Percentiles rank a stretch among this genome's conserved stretches.
Evolutionary conservation across 2,113 vertebrate genomes (phyloP).

Genomic region (Synchiropus splendidus): DNA sequence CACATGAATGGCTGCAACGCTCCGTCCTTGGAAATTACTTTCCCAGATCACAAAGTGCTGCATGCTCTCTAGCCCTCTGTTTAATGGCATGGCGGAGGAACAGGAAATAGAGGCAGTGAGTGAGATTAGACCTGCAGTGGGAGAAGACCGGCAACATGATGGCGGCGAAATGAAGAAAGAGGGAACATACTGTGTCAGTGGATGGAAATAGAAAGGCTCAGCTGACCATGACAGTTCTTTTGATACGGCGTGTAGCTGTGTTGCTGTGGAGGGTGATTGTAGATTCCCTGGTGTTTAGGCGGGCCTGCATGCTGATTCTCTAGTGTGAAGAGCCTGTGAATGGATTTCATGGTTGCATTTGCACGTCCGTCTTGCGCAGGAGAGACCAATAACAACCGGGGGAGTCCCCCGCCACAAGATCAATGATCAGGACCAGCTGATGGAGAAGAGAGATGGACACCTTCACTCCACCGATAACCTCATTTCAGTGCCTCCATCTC

Average conservation of each 20-base stretch:
- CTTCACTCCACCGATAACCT: slow-evolving; percentile 28
- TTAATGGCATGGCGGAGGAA: slow-evolving; percentile 8
- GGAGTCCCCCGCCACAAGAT: slow-evolving; percentile 36
- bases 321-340: slow-evolving; percentile 21
- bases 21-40: too few relatives aligned
- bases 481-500: slow-evolving; percentile 22
- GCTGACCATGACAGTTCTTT: not conserved
- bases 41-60: too few relatives aligned
- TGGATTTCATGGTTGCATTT: slow-evolving; percentile 15
- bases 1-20: too few relatives aligned
- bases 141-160: too few relatives aligned
- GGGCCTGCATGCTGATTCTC: slow-evolving; percentile 21
- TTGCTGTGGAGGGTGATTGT: slow-evolving; percentile 11
- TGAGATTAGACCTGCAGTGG: slow-evolving; percentile 12
- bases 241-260: slow-evolving; percentile 3
- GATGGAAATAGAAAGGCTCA: slow-evolving; percentile 14
- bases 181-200: slow-evolving; percentile 6
- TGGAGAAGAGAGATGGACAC: too few relatives aligned
- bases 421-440: slow-evolving; percentile 47
- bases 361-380: slow-evolving; percentile 3
- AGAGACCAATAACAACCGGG: slow-evolving; percentile 26
- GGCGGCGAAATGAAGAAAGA: not conserved
- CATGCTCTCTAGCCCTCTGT: too few relatives aligned
- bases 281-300: not conserved
- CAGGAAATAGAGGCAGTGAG: slow-evolving; percentile 34